A percentile compares a stretch with the other conserved stretches of the same genome.
These are phyloP conservation scores for Ophraella communa DNA, from an alignment of 2,888 invertebrate species.

Conservation along the genomic window DNA sequence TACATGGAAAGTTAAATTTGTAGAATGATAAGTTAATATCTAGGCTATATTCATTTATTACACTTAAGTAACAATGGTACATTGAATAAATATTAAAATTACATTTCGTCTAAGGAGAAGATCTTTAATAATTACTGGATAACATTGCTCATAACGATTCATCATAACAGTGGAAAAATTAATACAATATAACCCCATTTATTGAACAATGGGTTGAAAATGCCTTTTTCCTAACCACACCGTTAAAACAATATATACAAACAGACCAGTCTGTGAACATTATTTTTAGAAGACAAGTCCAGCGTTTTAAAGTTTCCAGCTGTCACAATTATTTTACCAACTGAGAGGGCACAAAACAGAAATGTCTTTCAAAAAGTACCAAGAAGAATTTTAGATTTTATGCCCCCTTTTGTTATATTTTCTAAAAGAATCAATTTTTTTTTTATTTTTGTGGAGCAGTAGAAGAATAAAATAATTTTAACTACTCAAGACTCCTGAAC, in stretches of 20 bases:
- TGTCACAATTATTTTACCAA: no score
- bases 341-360: no score
- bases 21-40: constrained; percentile 29
- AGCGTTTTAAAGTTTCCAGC: no score
- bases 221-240: constrained; percentile 11
- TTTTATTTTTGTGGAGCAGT: no score
- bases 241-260: constrained; percentile 11
- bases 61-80: constrained; percentile 42
- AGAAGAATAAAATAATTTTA: no score
- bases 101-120: constrained; percentile 41
- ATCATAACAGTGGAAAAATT: constrained; percentile 20
- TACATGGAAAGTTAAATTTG: constrained; percentile 33
- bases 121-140: constrained; percentile 32
- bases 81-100: constrained; percentile 46
- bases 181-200: constrained; percentile 13
- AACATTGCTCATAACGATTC: constrained; percentile 35
- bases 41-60: constrained; percentile 42
- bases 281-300: background rate
- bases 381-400: no score
- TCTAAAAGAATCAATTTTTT: no score
- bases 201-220: constrained; percentile 6
- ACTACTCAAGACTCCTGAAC: no score
- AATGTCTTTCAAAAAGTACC: no score
- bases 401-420: no score
- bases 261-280: background rate